Base-by-base conservation (phyloP, 2,888 invertebrate genomes). In the Zygaena filipendulae region DNA sequence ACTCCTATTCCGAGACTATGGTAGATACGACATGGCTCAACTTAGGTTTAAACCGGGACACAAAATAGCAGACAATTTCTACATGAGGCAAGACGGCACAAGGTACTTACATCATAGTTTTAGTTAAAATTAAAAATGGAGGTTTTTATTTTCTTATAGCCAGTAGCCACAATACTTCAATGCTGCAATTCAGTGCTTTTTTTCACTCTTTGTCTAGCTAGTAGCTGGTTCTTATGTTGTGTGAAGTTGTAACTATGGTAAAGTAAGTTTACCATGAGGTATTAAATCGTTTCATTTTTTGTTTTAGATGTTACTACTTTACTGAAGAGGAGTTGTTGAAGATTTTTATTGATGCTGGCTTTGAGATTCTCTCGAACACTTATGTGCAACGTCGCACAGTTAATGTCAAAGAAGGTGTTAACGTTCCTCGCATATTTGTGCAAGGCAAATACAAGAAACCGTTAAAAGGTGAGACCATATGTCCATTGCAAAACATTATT, bases 41-140 rank as follows among this genome's bases (percentile, higher is more conserved):
- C 56, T 98, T 26, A 82, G 98, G 18, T 99, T 99, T 59, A 91
- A 92, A 37, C 86, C 94, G 0, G 97, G 96, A 0, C 89, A 93
- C 54, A 97, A 97, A 64, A 91, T 98, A 26, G 68, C 86, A 0
- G 95, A 97, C 3, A 92, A 95, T 58, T 91, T 96, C 46, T 99
- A 98, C 58, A 91, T 95, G 83, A 79, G 98, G 10, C 97, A 97
- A 63, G 98, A 99, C 84, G 97, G 97, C 1, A 98, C 97, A 0
- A 86, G 95, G 85, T 88, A 57, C 26, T 29, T 19, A 24, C 7
- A 23, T 25, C 20, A 2, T 7, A n/a, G 2, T 23, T 3, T 11
- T n/a, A n/a, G n/a, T n/a, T n/a, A n/a, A n/a, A n/a, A n/a, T n/a
- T n/a, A n/a, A n/a, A n/a, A n/a, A n/a, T n/a, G n/a, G n/a, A n/a